phyloP scores from a whole-genome alignment of 2,113 vertebrate species.

The Hippocampus barbouri region DNA sequence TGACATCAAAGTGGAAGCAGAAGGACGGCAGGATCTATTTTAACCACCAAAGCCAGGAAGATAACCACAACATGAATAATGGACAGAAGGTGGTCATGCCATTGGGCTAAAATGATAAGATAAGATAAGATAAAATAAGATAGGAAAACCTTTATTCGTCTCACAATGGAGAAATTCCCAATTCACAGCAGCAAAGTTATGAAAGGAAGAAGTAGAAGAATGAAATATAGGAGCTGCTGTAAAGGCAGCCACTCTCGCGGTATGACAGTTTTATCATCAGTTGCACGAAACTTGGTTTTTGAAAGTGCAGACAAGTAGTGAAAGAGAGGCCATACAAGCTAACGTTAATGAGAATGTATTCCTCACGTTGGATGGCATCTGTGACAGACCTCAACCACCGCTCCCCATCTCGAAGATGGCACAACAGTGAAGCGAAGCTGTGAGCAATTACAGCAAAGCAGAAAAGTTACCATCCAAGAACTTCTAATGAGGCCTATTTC shows the following conservation, averaged over 20 bases:
- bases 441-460: conserved; percentile 23
- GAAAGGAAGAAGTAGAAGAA: too few relatives aligned
- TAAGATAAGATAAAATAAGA: too few relatives aligned
- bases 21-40: conserved; percentile 33
- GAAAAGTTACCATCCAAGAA: conserved; percentile 25
- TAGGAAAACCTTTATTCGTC: too few relatives aligned
- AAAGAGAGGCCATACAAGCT: conserved; percentile 18
- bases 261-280: conserved; percentile 63
- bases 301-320: conserved; percentile 37
- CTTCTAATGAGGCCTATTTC: conserved; percentile 23
- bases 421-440: conserved; percentile 11
- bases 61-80: conserved; percentile 65
- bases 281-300: conserved; percentile 50
- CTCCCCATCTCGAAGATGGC: conserved; percentile 23
- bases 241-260: too few relatives aligned
- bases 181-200: too few relatives aligned
- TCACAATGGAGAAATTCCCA: too few relatives aligned
- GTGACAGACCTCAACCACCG: conserved; percentile 18
- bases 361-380: conserved; percentile 22
- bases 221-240: too few relatives aligned
- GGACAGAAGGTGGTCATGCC: conserved; percentile 55
- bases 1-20: conserved; percentile 3
- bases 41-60: conserved; percentile 43
- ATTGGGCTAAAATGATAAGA: conserved; percentile 51
- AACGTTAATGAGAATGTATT: conserved; percentile 7